These are phyloP conservation scores for Erebia aethiops DNA, from an alignment of 2,888 invertebrate genomes.

Conservation along the genomic window DNA sequence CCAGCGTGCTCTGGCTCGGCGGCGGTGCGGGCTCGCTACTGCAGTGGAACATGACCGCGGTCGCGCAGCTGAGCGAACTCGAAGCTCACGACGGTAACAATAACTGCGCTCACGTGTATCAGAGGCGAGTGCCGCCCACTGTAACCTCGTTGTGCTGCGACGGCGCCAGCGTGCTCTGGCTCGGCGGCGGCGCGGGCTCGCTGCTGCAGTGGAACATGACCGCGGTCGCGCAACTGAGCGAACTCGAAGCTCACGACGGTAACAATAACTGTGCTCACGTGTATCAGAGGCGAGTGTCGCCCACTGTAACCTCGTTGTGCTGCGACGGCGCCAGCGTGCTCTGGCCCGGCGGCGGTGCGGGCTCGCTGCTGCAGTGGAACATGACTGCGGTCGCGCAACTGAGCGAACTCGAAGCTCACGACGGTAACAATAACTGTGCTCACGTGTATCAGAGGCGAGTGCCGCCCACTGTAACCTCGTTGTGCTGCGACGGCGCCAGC, in stretches of 20 bases:
- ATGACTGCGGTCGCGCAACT: conserved; percentile 73
- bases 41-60: conserved; percentile 80
- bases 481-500: conserved; percentile 71
- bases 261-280: conserved; percentile 35
- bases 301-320: conserved; percentile 66
- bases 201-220: conserved; percentile 80
- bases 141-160: conserved; percentile 74
- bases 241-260: conserved; percentile 86
- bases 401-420: conserved; percentile 81
- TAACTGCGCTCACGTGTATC: background rate
- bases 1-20: conserved; percentile 71
- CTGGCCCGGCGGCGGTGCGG: conserved; percentile 76
- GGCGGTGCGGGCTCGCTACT: conserved; percentile 74
- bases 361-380: conserved; percentile 80
- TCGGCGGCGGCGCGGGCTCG: conserved; percentile 70
- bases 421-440: conserved; percentile 72
- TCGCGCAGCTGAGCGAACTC: conserved; percentile 67
- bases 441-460: conserved; percentile 55
- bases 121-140: conserved; percentile 57
- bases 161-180: conserved; percentile 66
- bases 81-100: conserved; percentile 64
- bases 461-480: conserved; percentile 62
- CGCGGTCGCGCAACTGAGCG: conserved; percentile 68
- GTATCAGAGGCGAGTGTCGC: conserved; percentile 59
- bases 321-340: conserved; percentile 71